Evolutionary conservation across 2,888 invertebrate genomes (phyloP).

Genomic region (Eutolmus rufibarbis): DNA sequence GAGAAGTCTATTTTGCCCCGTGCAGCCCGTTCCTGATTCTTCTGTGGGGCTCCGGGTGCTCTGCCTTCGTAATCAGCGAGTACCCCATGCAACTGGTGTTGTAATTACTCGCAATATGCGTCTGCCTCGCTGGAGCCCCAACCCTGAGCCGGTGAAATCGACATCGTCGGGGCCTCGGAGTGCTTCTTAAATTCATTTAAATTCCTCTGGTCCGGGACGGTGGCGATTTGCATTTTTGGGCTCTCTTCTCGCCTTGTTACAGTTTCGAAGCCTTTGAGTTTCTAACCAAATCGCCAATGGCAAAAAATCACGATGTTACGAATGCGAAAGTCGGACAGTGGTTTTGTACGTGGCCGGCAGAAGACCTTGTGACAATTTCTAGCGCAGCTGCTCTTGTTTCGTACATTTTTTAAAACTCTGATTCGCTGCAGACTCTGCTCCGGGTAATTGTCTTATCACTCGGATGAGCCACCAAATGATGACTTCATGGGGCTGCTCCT

Average conservation of each 20-base stretch:
- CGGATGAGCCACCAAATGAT: background rate
- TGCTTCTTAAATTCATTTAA: background rate
- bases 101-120: background rate
- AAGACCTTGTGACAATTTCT: conserved; percentile 24
- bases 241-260: background rate
- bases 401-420: background rate
- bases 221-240: background rate
- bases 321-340: background rate
- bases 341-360: background rate
- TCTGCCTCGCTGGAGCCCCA: background rate
- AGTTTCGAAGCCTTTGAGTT: background rate
- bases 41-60: background rate
- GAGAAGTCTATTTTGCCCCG: background rate
- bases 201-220: background rate
- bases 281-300: background rate
- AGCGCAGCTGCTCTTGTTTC: background rate
- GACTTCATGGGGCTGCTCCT: background rate
- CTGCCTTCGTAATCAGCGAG: background rate
- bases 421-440: background rate
- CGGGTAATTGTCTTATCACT: background rate
- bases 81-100: background rate
- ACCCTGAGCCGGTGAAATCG: background rate
- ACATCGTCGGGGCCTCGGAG: background rate
- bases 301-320: background rate
- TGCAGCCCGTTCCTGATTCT: background rate